A percentile compares a stretch with the other conserved stretches of the same genome.
Evolutionary conservation across 2,797 vertebrate species (phyloP).

Genomic region (Sebastes flavidus): DNA sequence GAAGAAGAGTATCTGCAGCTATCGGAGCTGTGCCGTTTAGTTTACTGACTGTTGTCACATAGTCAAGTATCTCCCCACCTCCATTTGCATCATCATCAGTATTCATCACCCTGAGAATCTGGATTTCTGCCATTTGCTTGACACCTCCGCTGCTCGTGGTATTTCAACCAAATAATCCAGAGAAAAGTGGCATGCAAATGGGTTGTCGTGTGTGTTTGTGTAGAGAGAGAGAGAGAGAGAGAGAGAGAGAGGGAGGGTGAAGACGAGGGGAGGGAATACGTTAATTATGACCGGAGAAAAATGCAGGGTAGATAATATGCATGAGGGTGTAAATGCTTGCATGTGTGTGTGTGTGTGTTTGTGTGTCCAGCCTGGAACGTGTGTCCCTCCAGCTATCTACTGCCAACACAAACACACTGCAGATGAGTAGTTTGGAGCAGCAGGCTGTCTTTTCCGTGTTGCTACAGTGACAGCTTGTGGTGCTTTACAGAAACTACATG

Average conservation of each 20-base stretch:
- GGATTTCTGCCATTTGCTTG: constrained; percentile 44
- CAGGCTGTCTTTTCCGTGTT: not conserved
- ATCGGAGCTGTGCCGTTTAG: constrained; percentile 21
- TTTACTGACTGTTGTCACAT: constrained; percentile 23
- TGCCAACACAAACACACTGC: not conserved
- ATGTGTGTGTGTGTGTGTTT: not conserved
- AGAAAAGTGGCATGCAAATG: constrained; percentile 41
- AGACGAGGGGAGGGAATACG: not conserved
- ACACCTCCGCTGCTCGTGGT: constrained; percentile 35
- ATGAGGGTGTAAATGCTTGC: not conserved
- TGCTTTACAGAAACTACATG: constrained; percentile 13
- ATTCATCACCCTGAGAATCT: constrained; percentile 56
- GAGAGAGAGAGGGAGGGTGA: not conserved
- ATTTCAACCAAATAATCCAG: constrained; percentile 44
- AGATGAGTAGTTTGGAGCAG: not conserved
- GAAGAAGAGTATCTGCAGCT: constrained; percentile 4
- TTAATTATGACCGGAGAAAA: constrained; percentile 3
- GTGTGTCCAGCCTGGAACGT: not conserved
- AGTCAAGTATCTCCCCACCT: constrained; percentile 29
- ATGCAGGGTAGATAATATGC: constrained; percentile 10
- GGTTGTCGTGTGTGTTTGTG: not conserved
- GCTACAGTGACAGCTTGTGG: constrained; percentile 68
- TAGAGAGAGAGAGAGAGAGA: not conserved
- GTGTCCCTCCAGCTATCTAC: not conserved
- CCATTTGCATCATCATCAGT: constrained; percentile 53